Evolutionary conservation across 2,113 vertebrate genomes (phyloP).

Genomic region (Marmota flaviventris): DNA sequence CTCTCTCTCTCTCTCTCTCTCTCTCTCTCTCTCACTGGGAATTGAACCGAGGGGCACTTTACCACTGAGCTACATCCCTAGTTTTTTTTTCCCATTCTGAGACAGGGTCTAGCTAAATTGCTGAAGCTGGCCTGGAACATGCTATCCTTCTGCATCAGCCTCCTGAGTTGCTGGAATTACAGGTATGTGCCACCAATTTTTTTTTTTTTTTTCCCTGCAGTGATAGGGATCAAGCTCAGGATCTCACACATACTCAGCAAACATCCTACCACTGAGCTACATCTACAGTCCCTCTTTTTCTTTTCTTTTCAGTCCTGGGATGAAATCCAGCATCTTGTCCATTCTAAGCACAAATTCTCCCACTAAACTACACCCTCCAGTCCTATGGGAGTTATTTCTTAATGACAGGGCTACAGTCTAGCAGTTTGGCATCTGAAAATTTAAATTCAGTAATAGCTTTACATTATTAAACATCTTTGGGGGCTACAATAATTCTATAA

Average conservation of each 20-base stretch:
- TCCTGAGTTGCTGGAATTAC: too few relatives aligned
- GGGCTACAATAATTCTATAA: background rate
- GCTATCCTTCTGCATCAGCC: too few relatives aligned
- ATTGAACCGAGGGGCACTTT: background rate
- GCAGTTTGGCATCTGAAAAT: background rate
- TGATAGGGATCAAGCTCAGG: too few relatives aligned
- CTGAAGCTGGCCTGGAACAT: too few relatives aligned
- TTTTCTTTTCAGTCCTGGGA: background rate
- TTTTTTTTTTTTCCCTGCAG: too few relatives aligned
- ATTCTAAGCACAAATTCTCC: background rate
- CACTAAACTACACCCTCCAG: background rate
- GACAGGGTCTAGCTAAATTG: too few relatives aligned
- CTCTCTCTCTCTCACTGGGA: background rate
- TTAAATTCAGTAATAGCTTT: constrained; percentile 26
- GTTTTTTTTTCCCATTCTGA: too few relatives aligned
- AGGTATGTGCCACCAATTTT: too few relatives aligned
- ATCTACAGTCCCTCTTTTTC: background rate
- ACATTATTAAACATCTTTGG: background rate
- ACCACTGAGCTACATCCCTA: background rate
- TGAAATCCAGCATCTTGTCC: background rate
- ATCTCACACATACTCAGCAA: too few relatives aligned
- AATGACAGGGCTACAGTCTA: background rate
- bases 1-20: too few relatives aligned
- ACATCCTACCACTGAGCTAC: too few relatives aligned
- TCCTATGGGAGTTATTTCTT: background rate